phyloP scores from a whole-genome alignment of 2,797 vertebrate species.

The Brachymystax lenok region DNA sequence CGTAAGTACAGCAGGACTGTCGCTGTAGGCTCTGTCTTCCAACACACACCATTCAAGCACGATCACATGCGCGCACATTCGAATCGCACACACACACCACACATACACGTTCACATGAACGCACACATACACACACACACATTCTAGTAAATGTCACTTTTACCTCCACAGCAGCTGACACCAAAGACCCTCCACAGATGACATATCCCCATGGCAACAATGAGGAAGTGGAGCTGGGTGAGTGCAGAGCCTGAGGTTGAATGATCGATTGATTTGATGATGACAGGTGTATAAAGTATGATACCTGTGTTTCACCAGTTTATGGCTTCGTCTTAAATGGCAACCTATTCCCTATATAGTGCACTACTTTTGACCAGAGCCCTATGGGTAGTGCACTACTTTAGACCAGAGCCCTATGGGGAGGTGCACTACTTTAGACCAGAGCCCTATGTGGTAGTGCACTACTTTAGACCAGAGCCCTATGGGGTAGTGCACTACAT shows the following conservation, averaged over 20 bases:
- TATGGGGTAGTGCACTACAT: too few relatives aligned
- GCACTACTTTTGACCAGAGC: background rate
- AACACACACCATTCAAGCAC: background rate
- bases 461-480: too few relatives aligned
- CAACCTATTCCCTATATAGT: background rate
- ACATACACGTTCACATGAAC: background rate
- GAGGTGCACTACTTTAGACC: too few relatives aligned
- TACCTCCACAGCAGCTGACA: slow-evolving; percentile 31
- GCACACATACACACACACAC: background rate
- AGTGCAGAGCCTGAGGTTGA: slow-evolving; percentile 9
- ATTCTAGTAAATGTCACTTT: slow-evolving; percentile 4
- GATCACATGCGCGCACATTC: background rate
- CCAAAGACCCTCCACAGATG: slow-evolving; percentile 30
- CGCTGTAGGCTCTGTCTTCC: background rate
- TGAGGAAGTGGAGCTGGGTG: slow-evolving; percentile 64
- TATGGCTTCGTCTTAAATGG: background rate
- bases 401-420: too few relatives aligned
- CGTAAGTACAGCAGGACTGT: slow-evolving; percentile 49
- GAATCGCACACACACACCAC: background rate
- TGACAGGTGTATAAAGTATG: background rate
- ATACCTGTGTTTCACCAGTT: background rate
- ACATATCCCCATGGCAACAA: slow-evolving; percentile 24
- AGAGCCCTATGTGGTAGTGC: too few relatives aligned
- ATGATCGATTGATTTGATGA: background rate
- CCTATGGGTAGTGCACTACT: background rate